Evolutionary conservation across 2,113 vertebrate genomes (phyloP), one percentile per base, ranked within the genome.

Genomic region (Glareola pratincola): DNA sequence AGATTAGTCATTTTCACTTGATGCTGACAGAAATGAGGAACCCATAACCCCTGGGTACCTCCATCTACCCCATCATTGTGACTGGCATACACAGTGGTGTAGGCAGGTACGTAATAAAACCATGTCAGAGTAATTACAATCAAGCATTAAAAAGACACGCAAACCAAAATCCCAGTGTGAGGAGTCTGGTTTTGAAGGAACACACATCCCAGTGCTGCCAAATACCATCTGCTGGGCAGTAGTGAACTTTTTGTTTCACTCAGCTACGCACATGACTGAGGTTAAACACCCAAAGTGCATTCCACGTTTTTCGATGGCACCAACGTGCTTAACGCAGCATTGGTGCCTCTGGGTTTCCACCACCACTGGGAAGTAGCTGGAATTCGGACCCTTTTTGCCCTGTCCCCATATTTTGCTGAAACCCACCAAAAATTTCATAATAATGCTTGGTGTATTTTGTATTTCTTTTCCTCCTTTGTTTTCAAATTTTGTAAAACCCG

Each of bases 251-350:
- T 23, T 48, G 32, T 82, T 92, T 76, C 63, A 32, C 36, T 76
- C 1, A 1, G 36, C 37, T 51, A 11, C 0, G 3, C 26, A 30
- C 0, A 1, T 34, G 41, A 36, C 13, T 50, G 43, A 80, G 19
- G 30, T 80, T 73, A 68, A 88, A 68, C 4, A 47, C 20, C 36
- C 73, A 18, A 85, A 37, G 10, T 4, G 3, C 34, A 62, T 80
- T 83, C 39, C 63, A 54, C 12, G 10, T 39, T 88, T 88, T 80
- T 60, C 50, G 71, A 9, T 17, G 30, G 54, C 36, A 73, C 6
- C 0, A 0, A 56, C 9, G 39, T 43, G 32, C 26, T 89, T 23
- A 66, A 32, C 23, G 39, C 18, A 60, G 14, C 1, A 0, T 9
- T 72, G 23, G 29, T 54, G 20, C 48, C 63, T 60, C 62, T 60